Evolutionary conservation across 2,888 invertebrate species (phyloP).

Genomic region (Polylopha cassiicola): DNA sequence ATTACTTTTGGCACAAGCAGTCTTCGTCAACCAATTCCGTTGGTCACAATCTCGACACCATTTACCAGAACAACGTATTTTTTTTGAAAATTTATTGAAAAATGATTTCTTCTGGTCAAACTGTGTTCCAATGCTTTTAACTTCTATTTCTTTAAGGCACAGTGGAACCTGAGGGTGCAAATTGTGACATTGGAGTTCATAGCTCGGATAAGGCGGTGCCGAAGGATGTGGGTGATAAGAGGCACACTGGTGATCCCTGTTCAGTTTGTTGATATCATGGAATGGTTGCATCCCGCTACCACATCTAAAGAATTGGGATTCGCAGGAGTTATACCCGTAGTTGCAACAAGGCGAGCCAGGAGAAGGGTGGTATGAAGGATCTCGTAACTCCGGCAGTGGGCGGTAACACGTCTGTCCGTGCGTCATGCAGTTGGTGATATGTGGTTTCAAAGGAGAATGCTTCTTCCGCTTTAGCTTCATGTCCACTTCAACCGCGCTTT

Average conservation of each 20-base stretch:
- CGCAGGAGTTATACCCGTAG: slow-evolving; percentile 26
- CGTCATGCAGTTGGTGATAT: slow-evolving; percentile 54
- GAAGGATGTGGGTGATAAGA: slow-evolving; percentile 30
- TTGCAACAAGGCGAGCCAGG: slow-evolving; percentile 25
- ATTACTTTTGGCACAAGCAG: too few relatives aligned
- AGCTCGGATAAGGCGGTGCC: slow-evolving; percentile 29
- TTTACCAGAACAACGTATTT: too few relatives aligned
- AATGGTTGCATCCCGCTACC: neutral
- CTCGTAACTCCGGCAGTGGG: slow-evolving; percentile 34
- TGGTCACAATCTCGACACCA: too few relatives aligned
- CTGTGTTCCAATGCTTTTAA: slow-evolving; percentile 62
- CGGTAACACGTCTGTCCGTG: slow-evolving; percentile 48
- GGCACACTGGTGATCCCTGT: slow-evolving; percentile 18
- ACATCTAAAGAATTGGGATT: neutral
- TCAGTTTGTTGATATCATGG: slow-evolving; percentile 14
- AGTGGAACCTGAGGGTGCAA: slow-evolving; percentile 48
- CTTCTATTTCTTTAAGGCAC: slow-evolving; percentile 65
- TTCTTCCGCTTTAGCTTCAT: slow-evolving; percentile 30
- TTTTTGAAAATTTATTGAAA: slow-evolving; percentile 50
- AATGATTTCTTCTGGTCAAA: slow-evolving; percentile 57
- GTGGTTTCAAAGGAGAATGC: slow-evolving; percentile 50
- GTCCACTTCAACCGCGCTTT: slow-evolving; percentile 42
- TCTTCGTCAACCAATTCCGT: too few relatives aligned
- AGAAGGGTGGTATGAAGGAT: slow-evolving; percentile 10
- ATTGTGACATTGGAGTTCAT: slow-evolving; percentile 29